Conservation (phyloP, 2,113 vertebrate genomes). For the Calyptommatus sinebrachiatus region DNA sequence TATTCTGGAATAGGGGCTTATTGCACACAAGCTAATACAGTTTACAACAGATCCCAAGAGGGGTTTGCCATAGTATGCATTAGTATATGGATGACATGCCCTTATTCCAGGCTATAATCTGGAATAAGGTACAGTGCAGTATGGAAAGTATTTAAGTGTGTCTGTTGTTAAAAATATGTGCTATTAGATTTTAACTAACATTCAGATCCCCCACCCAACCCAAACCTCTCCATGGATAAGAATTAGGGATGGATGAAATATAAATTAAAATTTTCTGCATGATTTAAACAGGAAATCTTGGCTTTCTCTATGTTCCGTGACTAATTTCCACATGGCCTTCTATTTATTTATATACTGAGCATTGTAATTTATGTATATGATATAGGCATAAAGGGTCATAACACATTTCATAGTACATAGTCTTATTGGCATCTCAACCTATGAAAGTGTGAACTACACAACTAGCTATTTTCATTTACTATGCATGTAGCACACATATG, state of each 20-base stretch:
- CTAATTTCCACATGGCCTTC: not conserved
- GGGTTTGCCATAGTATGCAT: no score
- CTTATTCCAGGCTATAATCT: no score
- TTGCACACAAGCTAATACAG: no score
- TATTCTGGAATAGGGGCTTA: no score
- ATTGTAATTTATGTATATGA: not conserved
- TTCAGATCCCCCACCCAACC: no score
- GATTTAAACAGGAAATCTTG: not conserved
- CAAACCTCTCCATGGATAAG: not conserved
- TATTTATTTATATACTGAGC: not conserved
- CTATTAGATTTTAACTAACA: no score
- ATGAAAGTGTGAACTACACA: not conserved
- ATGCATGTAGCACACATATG: not conserved
- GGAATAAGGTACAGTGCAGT: no score
- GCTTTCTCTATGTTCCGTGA: not conserved
- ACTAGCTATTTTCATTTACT: not conserved
- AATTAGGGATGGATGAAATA: not conserved
- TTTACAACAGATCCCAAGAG: no score
- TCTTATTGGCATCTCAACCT: not conserved
- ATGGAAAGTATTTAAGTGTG: no score
- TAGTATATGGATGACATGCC: no score
- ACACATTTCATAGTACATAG: not conserved
- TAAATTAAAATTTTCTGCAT: not conserved
- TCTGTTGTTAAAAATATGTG: no score
- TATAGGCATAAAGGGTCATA: not conserved